phyloP scores from a whole-genome alignment of 2,113 vertebrate species.

The Melanocharis versteri region DNA sequence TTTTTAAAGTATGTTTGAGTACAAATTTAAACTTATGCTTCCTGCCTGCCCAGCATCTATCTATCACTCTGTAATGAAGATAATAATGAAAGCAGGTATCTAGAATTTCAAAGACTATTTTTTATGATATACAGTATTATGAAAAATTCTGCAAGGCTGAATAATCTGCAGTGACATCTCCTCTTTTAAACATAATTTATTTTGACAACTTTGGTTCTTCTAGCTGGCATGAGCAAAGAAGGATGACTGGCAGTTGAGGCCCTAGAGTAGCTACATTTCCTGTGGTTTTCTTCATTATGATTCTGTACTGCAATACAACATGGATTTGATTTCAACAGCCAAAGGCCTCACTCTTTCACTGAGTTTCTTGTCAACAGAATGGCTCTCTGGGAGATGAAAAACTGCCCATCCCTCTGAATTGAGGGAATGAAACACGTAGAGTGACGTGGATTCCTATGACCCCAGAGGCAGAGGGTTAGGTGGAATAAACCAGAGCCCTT shows the following conservation, averaged over 20 bases:
- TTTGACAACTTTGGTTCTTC: background rate
- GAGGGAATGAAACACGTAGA: rapidly evolving
- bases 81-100: background rate
- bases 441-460: rapidly evolving
- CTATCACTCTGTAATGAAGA: background rate
- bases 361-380: background rate
- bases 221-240: background rate
- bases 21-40: background rate
- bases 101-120: background rate
- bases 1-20: background rate
- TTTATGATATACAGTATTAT: background rate
- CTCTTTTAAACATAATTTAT: conserved; percentile 13
- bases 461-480: background rate
- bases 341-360: background rate
- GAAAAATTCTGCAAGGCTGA: background rate
- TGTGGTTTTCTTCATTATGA: conserved; percentile 8
- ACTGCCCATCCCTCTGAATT: background rate
- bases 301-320: background rate
- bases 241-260: background rate
- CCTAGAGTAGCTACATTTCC: background rate
- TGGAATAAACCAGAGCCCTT: background rate
- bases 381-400: background rate
- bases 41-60: background rate
- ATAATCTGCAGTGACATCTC: background rate
- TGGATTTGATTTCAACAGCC: background rate